Percentiles rank a stretch among this genome's conserved stretches.
Conservation (phyloP, 2,888 invertebrate species). For the Nemurella pictetii region DNA sequence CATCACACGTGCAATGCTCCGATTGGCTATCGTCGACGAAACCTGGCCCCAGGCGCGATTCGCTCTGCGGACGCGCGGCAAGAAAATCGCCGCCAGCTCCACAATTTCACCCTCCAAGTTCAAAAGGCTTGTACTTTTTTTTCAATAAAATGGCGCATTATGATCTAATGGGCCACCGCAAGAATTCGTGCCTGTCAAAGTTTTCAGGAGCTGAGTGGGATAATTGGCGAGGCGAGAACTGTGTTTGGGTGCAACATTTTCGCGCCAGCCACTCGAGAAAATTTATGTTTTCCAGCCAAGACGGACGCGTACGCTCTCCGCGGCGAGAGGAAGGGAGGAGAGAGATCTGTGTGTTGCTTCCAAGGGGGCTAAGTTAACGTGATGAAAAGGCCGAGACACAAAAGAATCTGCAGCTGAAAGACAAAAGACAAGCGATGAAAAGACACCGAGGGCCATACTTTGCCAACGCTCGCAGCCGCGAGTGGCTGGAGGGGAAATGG, state of each 20-base stretch:
- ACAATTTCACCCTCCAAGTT: neutral
- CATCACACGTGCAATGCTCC: neutral
- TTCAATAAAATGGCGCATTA: neutral
- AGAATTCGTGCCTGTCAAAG: neutral
- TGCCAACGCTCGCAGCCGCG: slow-evolving; percentile 9
- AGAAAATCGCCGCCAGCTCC: neutral
- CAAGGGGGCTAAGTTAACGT: slow-evolving; percentile 13
- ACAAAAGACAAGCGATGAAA: slow-evolving; percentile 28
- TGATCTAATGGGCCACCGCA: neutral
- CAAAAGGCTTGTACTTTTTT: neutral
- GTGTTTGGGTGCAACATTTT: slow-evolving; percentile 17
- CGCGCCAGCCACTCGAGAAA: neutral
- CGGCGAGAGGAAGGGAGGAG: neutral
- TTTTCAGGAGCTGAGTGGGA: neutral
- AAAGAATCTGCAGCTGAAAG: slow-evolving; percentile 26
- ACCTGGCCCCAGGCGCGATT: neutral
- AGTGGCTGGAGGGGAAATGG: neutral
- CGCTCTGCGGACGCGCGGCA: neutral
- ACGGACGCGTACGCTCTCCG: neutral
- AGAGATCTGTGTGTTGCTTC: neutral
- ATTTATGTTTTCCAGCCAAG: slow-evolving; percentile 25
- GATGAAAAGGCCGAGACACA: slow-evolving; percentile 22
- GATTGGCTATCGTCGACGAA: too few species aligned
- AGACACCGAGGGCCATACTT: slow-evolving; percentile 18
- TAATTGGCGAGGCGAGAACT: neutral